Evolutionary conservation across 2,113 vertebrate species (phyloP).

Genomic region (Isurus oxyrinchus): DNA sequence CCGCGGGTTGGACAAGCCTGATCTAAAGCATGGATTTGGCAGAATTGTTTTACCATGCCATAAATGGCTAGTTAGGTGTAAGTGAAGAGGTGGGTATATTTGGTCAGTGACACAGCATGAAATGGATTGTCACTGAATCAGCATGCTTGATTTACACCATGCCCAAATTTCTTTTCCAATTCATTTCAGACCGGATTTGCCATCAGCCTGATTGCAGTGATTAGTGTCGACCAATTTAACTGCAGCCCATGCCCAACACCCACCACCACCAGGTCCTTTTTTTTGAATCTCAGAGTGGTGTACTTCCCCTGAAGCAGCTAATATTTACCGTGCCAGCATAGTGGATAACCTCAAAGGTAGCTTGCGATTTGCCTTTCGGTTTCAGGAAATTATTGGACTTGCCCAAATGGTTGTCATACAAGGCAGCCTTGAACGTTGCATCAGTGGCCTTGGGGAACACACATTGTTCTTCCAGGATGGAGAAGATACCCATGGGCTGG

Average conservation of each 20-base stretch:
- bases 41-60: background rate
- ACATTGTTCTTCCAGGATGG: slow-evolving; percentile 52
- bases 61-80: background rate
- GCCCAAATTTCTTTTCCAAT: background rate
- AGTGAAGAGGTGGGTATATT: background rate
- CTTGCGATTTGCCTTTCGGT: slow-evolving; percentile 45
- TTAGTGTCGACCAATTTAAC: background rate
- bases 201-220: background rate
- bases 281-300: background rate
- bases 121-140: background rate
- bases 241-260: background rate
- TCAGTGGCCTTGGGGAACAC: slow-evolving; percentile 46
- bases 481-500: slow-evolving; percentile 54
- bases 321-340: slow-evolving; percentile 38
- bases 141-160: background rate
- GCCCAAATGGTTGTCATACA: slow-evolving; percentile 43
- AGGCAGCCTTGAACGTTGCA: slow-evolving; percentile 45
- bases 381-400: slow-evolving; percentile 48
- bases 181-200: background rate
- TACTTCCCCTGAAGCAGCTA: background rate
- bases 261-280: background rate
- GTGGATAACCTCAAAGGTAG: slow-evolving; percentile 41
- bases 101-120: background rate
- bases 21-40: background rate
- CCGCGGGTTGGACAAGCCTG: background rate